Percentiles rank a stretch among this genome's conserved stretches.
Conservation (phyloP, 2,113 vertebrate species). For the Himantopus leucocephalus region DNA sequence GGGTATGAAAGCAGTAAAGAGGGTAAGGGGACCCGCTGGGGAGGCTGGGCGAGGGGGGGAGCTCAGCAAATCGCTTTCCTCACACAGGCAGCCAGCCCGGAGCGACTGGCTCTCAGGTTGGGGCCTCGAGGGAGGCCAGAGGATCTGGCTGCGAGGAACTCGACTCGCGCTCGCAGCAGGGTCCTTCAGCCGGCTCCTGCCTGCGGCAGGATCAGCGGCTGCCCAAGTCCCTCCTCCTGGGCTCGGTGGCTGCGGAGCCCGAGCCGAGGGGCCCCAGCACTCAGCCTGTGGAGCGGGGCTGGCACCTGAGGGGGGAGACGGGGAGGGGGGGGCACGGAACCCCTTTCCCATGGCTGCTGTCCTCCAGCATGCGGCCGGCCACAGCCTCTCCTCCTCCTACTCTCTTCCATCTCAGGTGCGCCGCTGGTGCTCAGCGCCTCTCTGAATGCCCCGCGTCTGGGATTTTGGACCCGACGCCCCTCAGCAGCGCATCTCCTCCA, state of each 20-base stretch:
- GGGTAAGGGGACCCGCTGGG: neutral
- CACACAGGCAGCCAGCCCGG: neutral
- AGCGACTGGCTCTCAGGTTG: neutral
- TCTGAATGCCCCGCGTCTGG: rapidly evolving
- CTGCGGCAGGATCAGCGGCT: neutral
- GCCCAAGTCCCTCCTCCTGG: constrained; percentile 4
- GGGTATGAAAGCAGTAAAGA: neutral
- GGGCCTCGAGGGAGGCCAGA: neutral
- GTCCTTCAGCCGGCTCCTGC: neutral
- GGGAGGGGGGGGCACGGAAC: neutral
- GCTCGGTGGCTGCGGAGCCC: neutral
- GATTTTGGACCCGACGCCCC: rapidly evolving
- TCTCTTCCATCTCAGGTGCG: neutral
- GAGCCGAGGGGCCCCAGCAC: neutral
- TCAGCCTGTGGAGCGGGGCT: neutral
- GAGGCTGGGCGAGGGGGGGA: neutral
- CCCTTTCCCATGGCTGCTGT: rapidly evolving
- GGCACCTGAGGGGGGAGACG: neutral
- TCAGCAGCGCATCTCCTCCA: rapidly evolving
- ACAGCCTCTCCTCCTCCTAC: neutral
- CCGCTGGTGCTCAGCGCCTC: neutral
- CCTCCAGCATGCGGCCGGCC: rapidly evolving
- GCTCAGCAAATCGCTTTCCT: neutral
- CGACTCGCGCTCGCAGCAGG: neutral
- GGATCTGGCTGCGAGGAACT: neutral